phyloP scores from a whole-genome alignment of 2,113 vertebrate genomes.

The Sceloporus undulatus region DNA sequence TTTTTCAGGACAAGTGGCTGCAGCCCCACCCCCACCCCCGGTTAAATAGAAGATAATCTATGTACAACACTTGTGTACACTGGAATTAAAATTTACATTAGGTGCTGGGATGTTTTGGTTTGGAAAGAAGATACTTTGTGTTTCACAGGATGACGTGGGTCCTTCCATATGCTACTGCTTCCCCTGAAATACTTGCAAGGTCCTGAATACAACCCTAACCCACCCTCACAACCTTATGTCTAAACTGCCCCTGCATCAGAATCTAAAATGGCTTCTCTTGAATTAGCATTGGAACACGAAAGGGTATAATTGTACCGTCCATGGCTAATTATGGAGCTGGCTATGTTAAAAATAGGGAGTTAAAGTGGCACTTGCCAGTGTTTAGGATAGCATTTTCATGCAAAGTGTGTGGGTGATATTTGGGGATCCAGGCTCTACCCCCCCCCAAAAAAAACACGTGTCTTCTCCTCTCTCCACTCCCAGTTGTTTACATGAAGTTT shows the following conservation, averaged over 20 bases:
- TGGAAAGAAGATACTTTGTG: too few relatives aligned
- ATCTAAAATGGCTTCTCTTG: neutral
- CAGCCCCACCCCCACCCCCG: neutral
- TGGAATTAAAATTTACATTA: neutral
- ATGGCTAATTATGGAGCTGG: neutral
- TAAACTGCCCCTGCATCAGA: neutral
- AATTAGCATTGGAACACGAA: constrained; percentile 15
- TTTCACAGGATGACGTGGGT: neutral
- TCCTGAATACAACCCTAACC: too few relatives aligned
- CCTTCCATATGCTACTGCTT: neutral
- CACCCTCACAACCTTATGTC: neutral
- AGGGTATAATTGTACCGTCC: neutral
- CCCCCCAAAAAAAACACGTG: neutral
- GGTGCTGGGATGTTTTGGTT: neutral
- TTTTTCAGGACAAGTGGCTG: neutral
- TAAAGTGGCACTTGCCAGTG: neutral
- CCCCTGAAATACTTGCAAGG: accelerated
- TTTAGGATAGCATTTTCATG: neutral
- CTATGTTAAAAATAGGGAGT: constrained; percentile 30
- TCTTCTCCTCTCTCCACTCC: too few relatives aligned
- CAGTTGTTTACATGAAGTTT: neutral
- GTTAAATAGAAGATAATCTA: neutral
- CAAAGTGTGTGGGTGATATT: neutral
- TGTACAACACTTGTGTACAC: neutral
- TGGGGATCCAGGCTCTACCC: neutral